phyloP scores from a whole-genome alignment of 2,113 vertebrate species.

The Bubo blakistoni region DNA sequence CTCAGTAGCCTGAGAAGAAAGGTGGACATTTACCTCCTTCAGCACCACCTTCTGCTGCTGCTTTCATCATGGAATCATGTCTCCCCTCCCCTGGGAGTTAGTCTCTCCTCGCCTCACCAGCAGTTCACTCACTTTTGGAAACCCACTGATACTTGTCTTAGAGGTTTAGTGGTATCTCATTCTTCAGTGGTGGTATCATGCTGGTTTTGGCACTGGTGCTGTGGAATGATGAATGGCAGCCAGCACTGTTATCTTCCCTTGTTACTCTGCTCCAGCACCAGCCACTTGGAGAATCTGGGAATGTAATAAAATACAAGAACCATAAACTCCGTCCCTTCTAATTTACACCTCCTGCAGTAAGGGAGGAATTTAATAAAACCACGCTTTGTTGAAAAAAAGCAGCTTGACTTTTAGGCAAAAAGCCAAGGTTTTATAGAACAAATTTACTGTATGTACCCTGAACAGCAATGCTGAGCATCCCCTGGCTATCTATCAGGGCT shows the following conservation, averaged over 20 bases:
- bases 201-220: neutral
- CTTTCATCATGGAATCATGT: neutral
- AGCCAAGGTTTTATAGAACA: neutral
- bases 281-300: neutral
- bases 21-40: neutral
- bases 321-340: neutral
- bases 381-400: neutral
- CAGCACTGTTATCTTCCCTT: neutral
- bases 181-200: neutral
- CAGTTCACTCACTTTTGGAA: neutral
- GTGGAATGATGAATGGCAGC: neutral
- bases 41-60: neutral
- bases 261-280: neutral
- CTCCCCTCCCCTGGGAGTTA: neutral
- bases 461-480: neutral
- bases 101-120: neutral
- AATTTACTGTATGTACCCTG: neutral
- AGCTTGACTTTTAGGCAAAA: constrained; percentile 2
- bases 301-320: neutral
- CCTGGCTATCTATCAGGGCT: neutral
- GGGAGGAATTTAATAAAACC: constrained; percentile 6
- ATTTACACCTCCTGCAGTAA: neutral
- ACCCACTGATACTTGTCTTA: neutral
- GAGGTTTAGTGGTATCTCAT: neutral
- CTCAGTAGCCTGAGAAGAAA: neutral